These are phyloP conservation scores for Drosophila ohnishii DNA, from an alignment of 1,140 invertebrate genomes.

Conservation along the genomic window DNA sequence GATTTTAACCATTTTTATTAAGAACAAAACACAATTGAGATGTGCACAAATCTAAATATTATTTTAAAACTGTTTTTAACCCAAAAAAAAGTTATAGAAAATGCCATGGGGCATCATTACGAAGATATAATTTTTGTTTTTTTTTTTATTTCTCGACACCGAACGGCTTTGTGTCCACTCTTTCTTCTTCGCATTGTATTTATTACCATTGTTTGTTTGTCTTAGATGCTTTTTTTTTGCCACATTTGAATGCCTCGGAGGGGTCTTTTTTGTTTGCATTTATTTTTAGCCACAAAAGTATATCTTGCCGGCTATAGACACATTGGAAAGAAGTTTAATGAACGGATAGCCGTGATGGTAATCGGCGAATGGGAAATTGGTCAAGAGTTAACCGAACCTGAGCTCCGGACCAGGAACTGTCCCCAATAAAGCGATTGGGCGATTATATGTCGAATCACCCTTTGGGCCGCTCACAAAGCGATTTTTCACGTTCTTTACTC, in stretches of 20 bases:
- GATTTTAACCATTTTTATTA: not conserved
- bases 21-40: not conserved
- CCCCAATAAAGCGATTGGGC: constrained; percentile 30
- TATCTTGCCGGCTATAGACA: constrained; percentile 25
- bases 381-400: constrained; percentile 36
- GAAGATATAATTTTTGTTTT: constrained; percentile 14
- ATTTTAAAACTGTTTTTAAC: not conserved
- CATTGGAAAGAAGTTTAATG: constrained; percentile 53
- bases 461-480: constrained; percentile 12
- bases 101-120: constrained; percentile 39
- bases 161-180: constrained; percentile 37
- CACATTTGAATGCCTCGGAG: constrained; percentile 42
- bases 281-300: constrained; percentile 42
- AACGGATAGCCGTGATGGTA: constrained; percentile 40
- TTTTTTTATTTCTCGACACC: constrained; percentile 13
- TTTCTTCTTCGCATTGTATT: constrained; percentile 43
- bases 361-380: constrained; percentile 42
- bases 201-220: constrained; percentile 48
- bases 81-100: not conserved
- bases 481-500: constrained; percentile 45
- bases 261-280: constrained; percentile 24
- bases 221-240: constrained; percentile 40
- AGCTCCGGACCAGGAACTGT: constrained; percentile 33
- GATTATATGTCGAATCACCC: constrained; percentile 55
- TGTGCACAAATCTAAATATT: not conserved